Conservation (phyloP, 2,888 invertebrate species). For the Drosophila demipolita region DNA sequence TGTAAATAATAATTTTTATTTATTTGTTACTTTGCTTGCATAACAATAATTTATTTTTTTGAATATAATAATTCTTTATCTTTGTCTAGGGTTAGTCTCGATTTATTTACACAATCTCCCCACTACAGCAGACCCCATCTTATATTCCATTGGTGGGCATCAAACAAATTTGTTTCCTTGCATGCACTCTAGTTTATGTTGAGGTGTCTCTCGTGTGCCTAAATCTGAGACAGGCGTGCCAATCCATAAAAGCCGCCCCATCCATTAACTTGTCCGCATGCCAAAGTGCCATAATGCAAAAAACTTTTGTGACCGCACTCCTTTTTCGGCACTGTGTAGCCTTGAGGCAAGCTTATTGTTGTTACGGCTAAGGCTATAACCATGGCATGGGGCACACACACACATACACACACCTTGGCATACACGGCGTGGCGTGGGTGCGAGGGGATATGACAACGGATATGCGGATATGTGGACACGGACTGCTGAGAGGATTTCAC, state of each 20-base stretch:
- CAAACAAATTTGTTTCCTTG: conserved; percentile 25
- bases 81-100: background rate
- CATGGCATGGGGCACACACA: conserved; percentile 14
- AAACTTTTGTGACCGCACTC: conserved; percentile 54
- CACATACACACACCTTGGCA: conserved; percentile 40
- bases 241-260: conserved; percentile 71
- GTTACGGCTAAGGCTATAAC: conserved; percentile 15
- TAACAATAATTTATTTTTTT: background rate
- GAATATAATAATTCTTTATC: background rate
- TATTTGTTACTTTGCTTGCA: background rate
- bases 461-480: conserved; percentile 55
- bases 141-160: conserved; percentile 15
- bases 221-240: conserved; percentile 19
- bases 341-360: conserved; percentile 45
- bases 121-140: background rate
- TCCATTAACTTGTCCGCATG: conserved; percentile 55
- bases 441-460: conserved; percentile 6
- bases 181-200: conserved; percentile 21
- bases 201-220: conserved; percentile 25
- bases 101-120: background rate
- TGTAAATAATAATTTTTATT: background rate
- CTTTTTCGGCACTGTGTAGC: conserved; percentile 69
- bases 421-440: background rate
- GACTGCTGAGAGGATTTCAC: conserved; percentile 77
- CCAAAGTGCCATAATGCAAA: conserved; percentile 64